Percentiles rank a stretch among this genome's conserved stretches.
Conservation (phyloP, 2,888 invertebrate species). For the Oithona nana region DNA sequence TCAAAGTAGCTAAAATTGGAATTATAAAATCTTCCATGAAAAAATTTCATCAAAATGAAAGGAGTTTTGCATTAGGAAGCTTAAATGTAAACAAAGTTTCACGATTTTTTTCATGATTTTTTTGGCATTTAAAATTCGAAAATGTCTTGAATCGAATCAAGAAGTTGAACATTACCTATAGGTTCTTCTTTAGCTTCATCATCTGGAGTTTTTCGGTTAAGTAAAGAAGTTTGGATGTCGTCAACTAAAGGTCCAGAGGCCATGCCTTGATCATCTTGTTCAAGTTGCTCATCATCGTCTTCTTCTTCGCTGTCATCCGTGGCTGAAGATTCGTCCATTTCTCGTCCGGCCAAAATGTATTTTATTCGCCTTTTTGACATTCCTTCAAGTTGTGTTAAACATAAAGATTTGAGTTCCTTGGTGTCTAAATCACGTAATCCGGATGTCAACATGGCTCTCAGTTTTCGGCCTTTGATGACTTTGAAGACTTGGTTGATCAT, state of each 20-base stretch:
- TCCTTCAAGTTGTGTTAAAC: slow-evolving; percentile 3
- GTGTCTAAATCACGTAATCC: neutral
- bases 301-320: slow-evolving; percentile 11
- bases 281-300: neutral
- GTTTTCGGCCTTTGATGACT: slow-evolving; percentile 1
- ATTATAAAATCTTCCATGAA: neutral
- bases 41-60: too few species aligned
- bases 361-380: slow-evolving; percentile 7
- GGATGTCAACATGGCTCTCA: slow-evolving; percentile 12
- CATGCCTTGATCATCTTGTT: neutral
- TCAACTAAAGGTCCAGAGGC: too few species aligned
- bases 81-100: too few species aligned
- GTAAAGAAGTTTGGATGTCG: too few species aligned
- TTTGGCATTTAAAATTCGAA: too few species aligned
- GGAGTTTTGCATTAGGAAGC: too few species aligned
- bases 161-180: too few species aligned
- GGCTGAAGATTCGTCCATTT: slow-evolving; percentile 12
- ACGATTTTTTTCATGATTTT: too few species aligned
- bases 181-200: too few species aligned
- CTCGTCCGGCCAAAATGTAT: neutral
- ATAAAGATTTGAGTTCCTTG: neutral
- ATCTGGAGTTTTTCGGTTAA: too few species aligned
- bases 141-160: too few species aligned
- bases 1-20: neutral
- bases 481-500: slow-evolving; percentile 14